Evolutionary conservation across 2,888 invertebrate species (phyloP).

Genomic region (Plagodis dolabraria): DNA sequence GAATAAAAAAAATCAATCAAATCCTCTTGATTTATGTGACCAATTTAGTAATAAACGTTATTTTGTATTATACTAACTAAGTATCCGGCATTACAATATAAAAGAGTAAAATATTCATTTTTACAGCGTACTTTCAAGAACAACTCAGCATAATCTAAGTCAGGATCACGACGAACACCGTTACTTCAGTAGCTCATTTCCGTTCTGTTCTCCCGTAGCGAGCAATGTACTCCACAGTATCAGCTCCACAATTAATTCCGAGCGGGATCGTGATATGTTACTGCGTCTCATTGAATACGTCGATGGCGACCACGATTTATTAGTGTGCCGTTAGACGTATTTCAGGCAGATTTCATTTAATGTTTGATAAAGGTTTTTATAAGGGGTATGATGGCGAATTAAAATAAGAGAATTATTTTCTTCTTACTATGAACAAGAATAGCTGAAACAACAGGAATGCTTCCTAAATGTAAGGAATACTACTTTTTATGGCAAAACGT

Average conservation of each 20-base stretch:
- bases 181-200: conserved; percentile 16
- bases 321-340: too few species aligned
- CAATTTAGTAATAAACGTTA: not conserved
- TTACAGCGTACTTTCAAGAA: conserved; percentile 4
- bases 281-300: conserved; percentile 22
- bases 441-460: too few species aligned
- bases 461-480: too few species aligned
- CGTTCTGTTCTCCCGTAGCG: not conserved
- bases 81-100: not conserved
- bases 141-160: conserved; percentile 13
- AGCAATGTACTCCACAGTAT: conserved; percentile 7
- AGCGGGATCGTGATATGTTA: conserved; percentile 17
- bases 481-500: too few species aligned
- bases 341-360: too few species aligned
- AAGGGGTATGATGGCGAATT: too few species aligned
- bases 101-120: conserved; percentile 10
- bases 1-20: too few species aligned
- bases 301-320: not conserved
- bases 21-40: not conserved
- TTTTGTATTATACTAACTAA: too few species aligned
- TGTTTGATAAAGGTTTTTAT: too few species aligned
- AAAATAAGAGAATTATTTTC: too few species aligned
- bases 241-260: conserved; percentile 12
- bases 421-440: too few species aligned
- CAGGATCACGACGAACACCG: conserved; percentile 4